Conservation (phyloP, 2,113 vertebrate genomes). For the Pungitius pungitius region DNA sequence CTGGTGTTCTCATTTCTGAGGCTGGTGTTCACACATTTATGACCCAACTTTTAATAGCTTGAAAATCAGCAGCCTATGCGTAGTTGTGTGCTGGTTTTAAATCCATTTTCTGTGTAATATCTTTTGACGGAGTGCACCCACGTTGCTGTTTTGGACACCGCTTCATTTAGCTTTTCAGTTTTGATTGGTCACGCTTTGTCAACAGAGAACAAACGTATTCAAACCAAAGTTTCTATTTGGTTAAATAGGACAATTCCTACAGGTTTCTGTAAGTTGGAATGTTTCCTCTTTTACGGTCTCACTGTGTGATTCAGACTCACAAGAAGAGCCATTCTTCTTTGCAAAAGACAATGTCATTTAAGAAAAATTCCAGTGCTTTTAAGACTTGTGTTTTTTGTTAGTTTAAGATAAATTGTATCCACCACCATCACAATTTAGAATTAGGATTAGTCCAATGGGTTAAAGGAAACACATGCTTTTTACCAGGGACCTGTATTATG, state of each 20-base stretch:
- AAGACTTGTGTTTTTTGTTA: neutral
- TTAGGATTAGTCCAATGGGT: too few relatives aligned
- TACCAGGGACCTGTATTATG: neutral
- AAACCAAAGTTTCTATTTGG: constrained; percentile 7
- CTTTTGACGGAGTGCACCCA: neutral
- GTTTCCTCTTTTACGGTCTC: constrained; percentile 2
- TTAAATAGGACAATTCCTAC: constrained; percentile 36
- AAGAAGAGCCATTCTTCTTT: neutral
- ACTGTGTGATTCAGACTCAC: constrained; percentile 7
- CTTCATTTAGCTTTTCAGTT: neutral
- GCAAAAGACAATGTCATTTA: neutral
- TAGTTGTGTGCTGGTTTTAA: neutral
- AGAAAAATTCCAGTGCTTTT: neutral
- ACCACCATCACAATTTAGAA: too few relatives aligned
- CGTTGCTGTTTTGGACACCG: neutral
- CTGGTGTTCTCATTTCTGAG: neutral
- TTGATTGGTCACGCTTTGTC: constrained; percentile 16
- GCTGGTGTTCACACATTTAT: neutral
- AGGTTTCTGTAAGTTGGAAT: constrained; percentile 2
- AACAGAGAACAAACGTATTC: neutral
- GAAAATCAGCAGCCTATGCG: neutral
- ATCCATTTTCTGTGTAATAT: neutral
- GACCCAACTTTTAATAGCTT: neutral
- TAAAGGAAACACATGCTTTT: neutral
- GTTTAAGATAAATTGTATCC: neutral